Evolutionary conservation across 64 coral and sea anemone species (phyloP).

Genomic region (Montipora cactus): DNA sequence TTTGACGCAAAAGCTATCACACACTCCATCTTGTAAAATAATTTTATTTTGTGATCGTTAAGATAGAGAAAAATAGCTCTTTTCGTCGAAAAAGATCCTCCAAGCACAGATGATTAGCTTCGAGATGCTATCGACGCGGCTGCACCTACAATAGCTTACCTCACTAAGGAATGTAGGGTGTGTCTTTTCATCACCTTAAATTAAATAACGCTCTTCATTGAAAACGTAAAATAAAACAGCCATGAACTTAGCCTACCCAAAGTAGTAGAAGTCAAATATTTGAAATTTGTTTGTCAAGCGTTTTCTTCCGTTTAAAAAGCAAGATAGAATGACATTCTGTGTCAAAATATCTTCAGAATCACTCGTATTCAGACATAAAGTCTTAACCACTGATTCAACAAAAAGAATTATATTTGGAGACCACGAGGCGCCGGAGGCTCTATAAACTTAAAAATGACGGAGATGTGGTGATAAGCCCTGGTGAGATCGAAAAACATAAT

Average conservation of each 20-base stretch:
- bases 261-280: constrained; percentile 43
- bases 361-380: background rate
- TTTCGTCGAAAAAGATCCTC: background rate
- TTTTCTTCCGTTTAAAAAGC: constrained; percentile 11
- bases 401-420: background rate
- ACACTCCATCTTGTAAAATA: background rate
- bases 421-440: background rate
- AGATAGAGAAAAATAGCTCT: background rate
- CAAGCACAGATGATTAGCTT: no score
- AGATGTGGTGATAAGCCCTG: background rate
- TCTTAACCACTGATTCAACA: background rate
- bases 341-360: background rate
- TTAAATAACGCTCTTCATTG: background rate
- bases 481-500: background rate
- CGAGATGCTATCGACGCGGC: background rate
- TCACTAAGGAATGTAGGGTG: background rate
- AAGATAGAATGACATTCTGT: background rate
- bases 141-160: background rate
- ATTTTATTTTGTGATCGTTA: background rate
- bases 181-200: background rate
- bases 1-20: background rate
- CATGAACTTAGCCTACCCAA: background rate
- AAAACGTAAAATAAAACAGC: no score
- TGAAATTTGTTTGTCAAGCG: constrained; percentile 23
- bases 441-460: background rate